Evolutionary conservation across 2,888 invertebrate species (phyloP).

Genomic region (Chorisops tibialis): DNA sequence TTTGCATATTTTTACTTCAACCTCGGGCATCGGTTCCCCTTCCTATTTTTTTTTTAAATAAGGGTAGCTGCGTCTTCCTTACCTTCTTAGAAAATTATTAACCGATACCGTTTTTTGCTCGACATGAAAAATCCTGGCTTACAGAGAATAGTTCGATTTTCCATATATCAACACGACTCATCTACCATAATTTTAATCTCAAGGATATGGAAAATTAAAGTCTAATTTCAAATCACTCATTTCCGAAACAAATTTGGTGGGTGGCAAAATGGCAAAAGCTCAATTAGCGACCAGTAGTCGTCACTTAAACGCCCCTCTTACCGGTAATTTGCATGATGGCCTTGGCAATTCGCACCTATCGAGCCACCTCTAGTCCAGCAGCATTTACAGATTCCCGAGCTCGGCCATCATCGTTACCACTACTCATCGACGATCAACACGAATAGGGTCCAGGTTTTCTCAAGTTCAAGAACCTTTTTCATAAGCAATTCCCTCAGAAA

Average conservation of each 20-base stretch:
- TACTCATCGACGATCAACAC: constrained; percentile 1
- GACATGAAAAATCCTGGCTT: too few species aligned
- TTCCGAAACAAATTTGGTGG: not conserved
- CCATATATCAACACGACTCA: too few species aligned
- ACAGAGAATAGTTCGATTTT: too few species aligned
- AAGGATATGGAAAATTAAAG: not conserved
- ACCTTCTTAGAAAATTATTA: too few species aligned
- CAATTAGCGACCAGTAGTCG: constrained; percentile 21
- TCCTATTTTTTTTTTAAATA: too few species aligned
- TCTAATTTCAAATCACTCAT: constrained; percentile 9
- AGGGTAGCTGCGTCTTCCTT: too few species aligned
- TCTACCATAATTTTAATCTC: too few species aligned
- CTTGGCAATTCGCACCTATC: not conserved
- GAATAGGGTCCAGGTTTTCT: constrained; percentile 7
- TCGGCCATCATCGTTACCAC: not conserved
- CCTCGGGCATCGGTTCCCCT: too few species aligned
- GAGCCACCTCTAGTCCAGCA: too few species aligned
- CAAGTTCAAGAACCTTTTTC: constrained; percentile 30
- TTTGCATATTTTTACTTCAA: too few species aligned
- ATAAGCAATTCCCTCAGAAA: constrained; percentile 1
- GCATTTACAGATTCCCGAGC: not conserved
- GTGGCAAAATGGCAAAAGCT: constrained; percentile 12
- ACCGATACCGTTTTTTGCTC: too few species aligned
- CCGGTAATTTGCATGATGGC: constrained; percentile 15
- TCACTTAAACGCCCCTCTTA: constrained; percentile 1